These are phyloP conservation scores for Thunnus albacares DNA, from an alignment of 2,797 vertebrate genomes.

Conservation along the genomic window DNA sequence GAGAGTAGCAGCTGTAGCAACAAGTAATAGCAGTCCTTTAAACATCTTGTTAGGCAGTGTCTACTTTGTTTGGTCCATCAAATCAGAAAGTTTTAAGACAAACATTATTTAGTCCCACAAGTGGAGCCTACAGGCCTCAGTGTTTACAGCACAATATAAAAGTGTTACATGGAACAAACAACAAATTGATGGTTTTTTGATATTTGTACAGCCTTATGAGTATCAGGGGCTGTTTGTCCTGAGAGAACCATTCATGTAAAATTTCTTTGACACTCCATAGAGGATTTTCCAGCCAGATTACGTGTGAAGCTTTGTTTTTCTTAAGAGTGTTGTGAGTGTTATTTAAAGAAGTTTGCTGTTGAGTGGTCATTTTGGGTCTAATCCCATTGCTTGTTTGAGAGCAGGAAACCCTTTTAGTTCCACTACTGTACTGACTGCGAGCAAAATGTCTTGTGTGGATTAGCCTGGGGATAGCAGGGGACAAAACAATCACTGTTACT, in stretches of 20 bases:
- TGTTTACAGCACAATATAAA: background rate
- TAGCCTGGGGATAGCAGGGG: constrained; percentile 27
- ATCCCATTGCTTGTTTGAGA: constrained; percentile 41
- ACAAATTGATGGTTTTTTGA: background rate
- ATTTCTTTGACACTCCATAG: constrained; percentile 7
- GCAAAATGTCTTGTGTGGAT: constrained; percentile 51
- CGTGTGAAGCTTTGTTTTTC: background rate
- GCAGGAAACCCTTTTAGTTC: constrained; percentile 59
- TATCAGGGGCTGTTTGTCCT: constrained; percentile 1
- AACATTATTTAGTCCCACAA: background rate
- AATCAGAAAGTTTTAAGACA: background rate
- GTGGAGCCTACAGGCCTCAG: background rate
- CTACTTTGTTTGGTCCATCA: constrained; percentile 4
- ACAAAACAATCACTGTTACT: constrained; percentile 41
- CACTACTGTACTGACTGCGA: constrained; percentile 35
- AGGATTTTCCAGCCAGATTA: background rate
- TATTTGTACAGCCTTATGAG: background rate
- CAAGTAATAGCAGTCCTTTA: background rate
- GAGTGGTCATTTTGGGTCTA: constrained; percentile 32
- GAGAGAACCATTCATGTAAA: constrained; percentile 6
- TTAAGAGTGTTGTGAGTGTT: background rate
- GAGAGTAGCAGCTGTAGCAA: background rate
- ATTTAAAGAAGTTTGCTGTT: constrained; percentile 27
- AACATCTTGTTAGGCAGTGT: background rate
- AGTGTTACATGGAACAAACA: background rate